Evolutionary conservation across 2,888 invertebrate genomes (phyloP).

Genomic region (Xanthostigma xanthostigma): DNA sequence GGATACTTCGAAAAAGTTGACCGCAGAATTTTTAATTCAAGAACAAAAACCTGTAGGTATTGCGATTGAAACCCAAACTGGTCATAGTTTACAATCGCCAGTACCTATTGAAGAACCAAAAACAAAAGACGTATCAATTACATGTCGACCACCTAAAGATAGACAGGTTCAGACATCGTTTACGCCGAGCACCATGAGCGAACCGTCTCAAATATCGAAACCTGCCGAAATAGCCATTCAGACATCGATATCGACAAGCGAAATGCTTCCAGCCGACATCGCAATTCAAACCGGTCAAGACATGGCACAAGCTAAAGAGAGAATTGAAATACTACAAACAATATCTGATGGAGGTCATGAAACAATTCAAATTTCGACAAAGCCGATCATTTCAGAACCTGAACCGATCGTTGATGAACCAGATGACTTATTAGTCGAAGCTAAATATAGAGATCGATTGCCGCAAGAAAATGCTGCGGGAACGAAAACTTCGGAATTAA

Average conservation of each 20-base stretch:
- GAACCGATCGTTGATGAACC: constrained; percentile 34
- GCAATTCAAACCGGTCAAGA: constrained; percentile 28
- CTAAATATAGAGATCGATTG: constrained; percentile 45
- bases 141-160: constrained; percentile 37
- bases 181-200: constrained; percentile 5
- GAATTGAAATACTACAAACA: constrained; percentile 49
- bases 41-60: constrained; percentile 18
- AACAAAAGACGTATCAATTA: constrained; percentile 35
- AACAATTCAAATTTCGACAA: constrained; percentile 56
- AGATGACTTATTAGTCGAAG: constrained; percentile 53
- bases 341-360: constrained; percentile 43
- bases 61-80: constrained; percentile 52
- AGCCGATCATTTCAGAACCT: constrained; percentile 35
- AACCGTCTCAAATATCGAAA: neutral
- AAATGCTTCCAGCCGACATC: constrained; percentile 21
- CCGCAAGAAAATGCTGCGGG: constrained; percentile 30
- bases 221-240: constrained; percentile 5
- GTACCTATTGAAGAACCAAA: constrained; percentile 18
- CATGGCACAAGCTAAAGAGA: constrained; percentile 38
- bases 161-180: constrained; percentile 43
- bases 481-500: constrained; percentile 47
- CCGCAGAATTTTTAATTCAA: constrained; percentile 14
- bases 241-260: constrained; percentile 20
- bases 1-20: constrained; percentile 12
- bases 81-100: constrained; percentile 35